These are phyloP conservation scores for Zophobas morio DNA, from an alignment of 1,140 invertebrate species.

Conservation along the genomic window DNA sequence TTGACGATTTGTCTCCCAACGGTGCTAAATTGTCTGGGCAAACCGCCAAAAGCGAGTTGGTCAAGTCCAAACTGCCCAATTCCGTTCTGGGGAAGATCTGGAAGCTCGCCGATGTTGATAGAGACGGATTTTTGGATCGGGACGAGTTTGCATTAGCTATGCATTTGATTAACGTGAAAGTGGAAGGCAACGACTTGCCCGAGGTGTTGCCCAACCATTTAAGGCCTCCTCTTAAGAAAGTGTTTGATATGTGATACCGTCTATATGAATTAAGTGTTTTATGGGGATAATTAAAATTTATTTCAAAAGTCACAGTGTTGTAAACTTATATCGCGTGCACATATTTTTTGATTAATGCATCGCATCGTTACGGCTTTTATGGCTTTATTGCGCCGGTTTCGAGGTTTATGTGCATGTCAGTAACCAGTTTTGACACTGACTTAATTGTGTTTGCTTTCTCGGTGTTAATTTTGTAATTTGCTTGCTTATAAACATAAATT, in stretches of 20 bases:
- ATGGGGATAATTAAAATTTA: slow-evolving; percentile 17
- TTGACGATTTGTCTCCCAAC: slow-evolving; percentile 86
- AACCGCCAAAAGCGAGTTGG: slow-evolving; percentile 94
- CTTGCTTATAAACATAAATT: too few species aligned
- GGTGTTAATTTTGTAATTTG: slow-evolving; percentile 9
- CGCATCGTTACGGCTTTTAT: slow-evolving; percentile 1
- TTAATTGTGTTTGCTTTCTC: not conserved
- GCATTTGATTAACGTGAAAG: slow-evolving; percentile 96
- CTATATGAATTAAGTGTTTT: slow-evolving; percentile 29
- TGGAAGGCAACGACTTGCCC: slow-evolving; percentile 95
- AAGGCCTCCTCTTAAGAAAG: slow-evolving; percentile 86
- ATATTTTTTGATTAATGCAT: slow-evolving; percentile 2
- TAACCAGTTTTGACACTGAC: slow-evolving; percentile 3
- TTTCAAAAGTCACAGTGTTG: not conserved
- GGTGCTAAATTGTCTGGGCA: slow-evolving; percentile 96
- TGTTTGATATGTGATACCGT: slow-evolving; percentile 6
- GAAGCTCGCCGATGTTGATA: slow-evolving; percentile 97
- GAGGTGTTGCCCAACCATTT: slow-evolving; percentile 92
- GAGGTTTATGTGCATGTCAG: not conserved
- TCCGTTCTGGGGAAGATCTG: slow-evolving; percentile 97
- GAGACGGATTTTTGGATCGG: slow-evolving; percentile 93
- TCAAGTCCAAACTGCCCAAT: slow-evolving; percentile 98
- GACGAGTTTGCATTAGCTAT: slow-evolving; percentile 99
- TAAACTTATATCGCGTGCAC: slow-evolving; percentile 7
- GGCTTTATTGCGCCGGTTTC: slow-evolving; percentile 9